These are phyloP conservation scores for Galago senegalensis DNA, from an alignment of 2,797 vertebrate species.

Conservation along the genomic window DNA sequence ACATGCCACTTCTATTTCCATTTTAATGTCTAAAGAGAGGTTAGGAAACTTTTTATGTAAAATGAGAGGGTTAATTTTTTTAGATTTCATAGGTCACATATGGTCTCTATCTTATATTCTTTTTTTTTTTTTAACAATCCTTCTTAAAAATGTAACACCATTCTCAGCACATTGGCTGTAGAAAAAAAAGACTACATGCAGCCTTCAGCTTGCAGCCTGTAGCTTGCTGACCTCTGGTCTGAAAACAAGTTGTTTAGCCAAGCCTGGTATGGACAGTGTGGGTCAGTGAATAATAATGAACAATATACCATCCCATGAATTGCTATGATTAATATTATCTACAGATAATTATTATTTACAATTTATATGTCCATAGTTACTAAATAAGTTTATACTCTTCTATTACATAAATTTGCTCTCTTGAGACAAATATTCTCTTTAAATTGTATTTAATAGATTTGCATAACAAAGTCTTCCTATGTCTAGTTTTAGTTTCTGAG, in stretches of 20 bases:
- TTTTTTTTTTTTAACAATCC: not conserved
- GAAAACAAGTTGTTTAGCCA: not conserved
- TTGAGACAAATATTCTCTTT: not conserved
- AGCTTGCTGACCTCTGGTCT: not conserved
- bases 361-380: not conserved
- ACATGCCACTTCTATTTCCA: not conserved
- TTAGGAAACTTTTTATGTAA: not conserved
- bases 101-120: not conserved
- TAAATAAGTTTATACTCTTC: constrained; percentile 36
- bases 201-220: not conserved
- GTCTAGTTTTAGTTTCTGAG: not conserved
- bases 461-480: not conserved
- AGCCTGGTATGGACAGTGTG: not conserved
- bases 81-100: not conserved
- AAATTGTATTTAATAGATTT: constrained; percentile 5
- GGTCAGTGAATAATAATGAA: not conserved
- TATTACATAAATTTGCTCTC: constrained; percentile 41
- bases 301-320: not conserved
- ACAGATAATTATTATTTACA: not conserved
- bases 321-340: not conserved
- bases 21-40: not conserved
- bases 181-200: not conserved
- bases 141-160: not conserved
- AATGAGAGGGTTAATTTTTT: not conserved
- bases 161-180: not conserved